Base-by-base conservation (phyloP, 2,888 invertebrate species). In the Nebria salina region DNA sequence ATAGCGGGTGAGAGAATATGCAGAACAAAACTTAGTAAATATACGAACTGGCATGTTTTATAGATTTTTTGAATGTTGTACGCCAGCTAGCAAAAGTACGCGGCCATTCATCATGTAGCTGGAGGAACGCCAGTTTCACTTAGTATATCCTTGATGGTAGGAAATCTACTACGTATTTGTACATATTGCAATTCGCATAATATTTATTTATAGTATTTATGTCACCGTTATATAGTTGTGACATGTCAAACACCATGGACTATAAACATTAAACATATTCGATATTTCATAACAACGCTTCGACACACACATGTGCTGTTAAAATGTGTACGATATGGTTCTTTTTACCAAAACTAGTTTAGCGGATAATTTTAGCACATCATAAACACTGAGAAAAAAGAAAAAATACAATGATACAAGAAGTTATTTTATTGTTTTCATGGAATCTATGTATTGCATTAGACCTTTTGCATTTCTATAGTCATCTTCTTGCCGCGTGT, bases 151-250 rank as follows among this genome's bases (percentile, higher is more conserved):
- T 70, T 70, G 8, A 54, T 54, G 54, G 70, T 34, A 70, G 34
- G 70, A 70, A 70, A 70, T 70, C 70, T 34, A 70, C 20, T 1
- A 34, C 20, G 26, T 1, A 70, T 70, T 70, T 70, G 70, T 70
- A 70, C 70, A 70, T 25, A 70, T 54, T 70, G 70, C 70, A 70
- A 70, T 70, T 70, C 25, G 70, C 26, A 70, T 70, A 54, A 54
- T 54, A 54, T 54, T 54, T 54, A 70, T 70, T 70, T 70, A 70
- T 70, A 70, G 70, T 70, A 15, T 70, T 70, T 70, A 70, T 70
- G 70, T 70, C 20, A 54, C 54, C 34, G 34, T 34, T 34, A 34
- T 70, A 20, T 26, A 70, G 20, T 26, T 25, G 70, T 11, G 70
- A 70, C 25, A 70, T 70, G 70, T 70, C 70, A 70, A 20, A 70